Conservation (phyloP, 2,113 vertebrate species). For the Misgurnus mizolepis region DNA sequence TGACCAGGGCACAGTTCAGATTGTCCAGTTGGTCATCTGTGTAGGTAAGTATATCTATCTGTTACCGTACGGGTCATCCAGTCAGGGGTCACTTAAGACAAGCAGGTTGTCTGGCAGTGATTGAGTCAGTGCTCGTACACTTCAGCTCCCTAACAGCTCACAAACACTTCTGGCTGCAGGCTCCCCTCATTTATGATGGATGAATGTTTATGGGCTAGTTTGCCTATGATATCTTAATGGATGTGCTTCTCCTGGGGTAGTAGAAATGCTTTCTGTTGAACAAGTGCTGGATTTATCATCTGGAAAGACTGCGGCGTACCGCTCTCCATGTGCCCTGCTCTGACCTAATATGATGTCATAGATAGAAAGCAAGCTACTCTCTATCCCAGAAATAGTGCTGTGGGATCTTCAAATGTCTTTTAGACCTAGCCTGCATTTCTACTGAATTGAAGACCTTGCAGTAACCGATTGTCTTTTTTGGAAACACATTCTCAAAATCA, state of each 20-base stretch:
- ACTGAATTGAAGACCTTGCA: too few relatives aligned
- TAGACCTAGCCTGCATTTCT: too few relatives aligned
- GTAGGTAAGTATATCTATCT: background rate
- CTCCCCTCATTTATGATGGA: slow-evolving; percentile 45
- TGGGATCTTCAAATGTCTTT: too few relatives aligned
- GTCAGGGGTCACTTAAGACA: slow-evolving; percentile 22
- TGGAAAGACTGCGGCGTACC: slow-evolving; percentile 1
- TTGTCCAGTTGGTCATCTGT: background rate
- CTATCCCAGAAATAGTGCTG: background rate
- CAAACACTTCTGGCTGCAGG: slow-evolving; percentile 8
- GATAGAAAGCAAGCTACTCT: slow-evolving; percentile 9
- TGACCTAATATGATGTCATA: slow-evolving; percentile 24
- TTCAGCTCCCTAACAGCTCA: background rate
- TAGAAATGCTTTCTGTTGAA: slow-evolving; percentile 37
- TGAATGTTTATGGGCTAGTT: slow-evolving; percentile 49
- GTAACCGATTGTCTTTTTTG: too few relatives aligned
- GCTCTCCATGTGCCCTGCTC: background rate
- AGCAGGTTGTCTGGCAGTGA: background rate
- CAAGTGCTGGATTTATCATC: slow-evolving; percentile 49
- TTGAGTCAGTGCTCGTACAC: slow-evolving; percentile 1
- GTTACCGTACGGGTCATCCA: background rate
- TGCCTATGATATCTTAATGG: slow-evolving; percentile 53
- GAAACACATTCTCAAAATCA: too few relatives aligned
- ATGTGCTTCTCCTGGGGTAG: slow-evolving; percentile 42
- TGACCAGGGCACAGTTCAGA: background rate